Base-by-base conservation (phyloP, 2,888 invertebrate species). In the Lucinisca nassula region DNA sequence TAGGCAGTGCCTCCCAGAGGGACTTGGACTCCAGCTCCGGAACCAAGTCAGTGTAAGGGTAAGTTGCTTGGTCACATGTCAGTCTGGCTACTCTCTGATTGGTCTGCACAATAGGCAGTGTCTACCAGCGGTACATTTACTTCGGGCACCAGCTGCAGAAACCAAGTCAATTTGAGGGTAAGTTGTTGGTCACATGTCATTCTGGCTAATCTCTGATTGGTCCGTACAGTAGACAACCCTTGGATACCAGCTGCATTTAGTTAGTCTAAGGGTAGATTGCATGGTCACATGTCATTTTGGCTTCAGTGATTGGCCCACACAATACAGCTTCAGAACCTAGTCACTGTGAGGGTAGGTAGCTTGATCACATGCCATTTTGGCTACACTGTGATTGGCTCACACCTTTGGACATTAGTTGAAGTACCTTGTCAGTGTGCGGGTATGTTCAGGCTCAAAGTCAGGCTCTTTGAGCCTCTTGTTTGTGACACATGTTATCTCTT, bases 191-290 rank as follows among this genome's bases (percentile, higher is more conserved):
- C 67, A 94, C 95, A 8, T 98, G 98, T 93, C 95, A 97, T n/a
- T 93, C 96, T 6, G 98, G 98, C 4, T 98, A n/a, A n/a, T 96
- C 96, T 58, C 93, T 97, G 6, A 95, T 96, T 78, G 98, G 98
- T 0, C 97, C 97, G 0, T 92, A 95, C 49, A 96, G 96, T 49
- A 97, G n/a, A n/a, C n/a, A n/a, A n/a, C n/a, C n/a, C n/a, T n/a
- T n/a, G n/a, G n/a, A n/a, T 94, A 14, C 85, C 90, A 0, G 97
- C 97, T 82, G 95, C 96, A 76, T 96, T 95, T 58, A 96, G 95
- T 85, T 96, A 96, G 82, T 97, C 97, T 93, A 92, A 97, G 78
- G 97, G 97, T 97, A 94, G 77, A 80, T 55, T 45, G 21, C 30
- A 17, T n/a, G n/a, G n/a, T 97, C 67, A 94, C 95, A 8, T 98